Base-by-base conservation (phyloP, 1,140 invertebrate genomes). In the Bombus balteatus region DNA sequence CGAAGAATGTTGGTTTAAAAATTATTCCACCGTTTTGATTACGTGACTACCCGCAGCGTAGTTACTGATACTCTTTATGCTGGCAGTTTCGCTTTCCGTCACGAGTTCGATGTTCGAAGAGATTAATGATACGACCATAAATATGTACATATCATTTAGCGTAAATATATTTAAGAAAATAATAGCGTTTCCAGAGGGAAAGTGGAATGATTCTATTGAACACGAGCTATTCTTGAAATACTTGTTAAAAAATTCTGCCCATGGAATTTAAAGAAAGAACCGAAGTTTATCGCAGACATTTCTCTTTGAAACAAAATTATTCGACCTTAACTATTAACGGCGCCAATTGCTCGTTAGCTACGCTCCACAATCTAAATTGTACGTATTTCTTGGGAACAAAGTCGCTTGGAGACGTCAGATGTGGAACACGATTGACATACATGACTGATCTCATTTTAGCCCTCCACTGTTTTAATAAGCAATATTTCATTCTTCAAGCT, bases 31-130 rank as follows among this genome's bases (percentile, higher is more conserved):
- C n/a, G 1, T 71, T 28, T 32, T 41, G 47, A n/a, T 47, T 86
- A 81, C 78, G 66, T 43, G 80, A 43, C 81, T 41, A 65, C 71
- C 41, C 34, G 81, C 41, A 12, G 53, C 53, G 25, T 82, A 41
- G 81, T 83, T 53, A 66, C 34, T 65, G 68, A 82, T 86, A 32
- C 66, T 79, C 32, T 13, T 81, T 78, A 66, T 22, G 34, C 62
- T 39, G 39, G 77, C n/a, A 85, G 90, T 91, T 90, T 88, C 85
- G 85, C 81, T 92, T 91, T 86, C 87, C 87, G 74, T 87, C 57
- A 57, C 68, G 34, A 32, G 65, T 32, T 66, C 65, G 65, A 32
- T 66, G 62, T 13, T 32, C 62, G 4, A 32, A 15, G 62, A 66
- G 65, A 66, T 66, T 66, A 66, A 66, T 32, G 59, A 62, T 62